These are phyloP conservation scores for Umimayanthus kanabou DNA, from an alignment of 92 coral and sea anemone genomes.

Conservation along the genomic window DNA sequence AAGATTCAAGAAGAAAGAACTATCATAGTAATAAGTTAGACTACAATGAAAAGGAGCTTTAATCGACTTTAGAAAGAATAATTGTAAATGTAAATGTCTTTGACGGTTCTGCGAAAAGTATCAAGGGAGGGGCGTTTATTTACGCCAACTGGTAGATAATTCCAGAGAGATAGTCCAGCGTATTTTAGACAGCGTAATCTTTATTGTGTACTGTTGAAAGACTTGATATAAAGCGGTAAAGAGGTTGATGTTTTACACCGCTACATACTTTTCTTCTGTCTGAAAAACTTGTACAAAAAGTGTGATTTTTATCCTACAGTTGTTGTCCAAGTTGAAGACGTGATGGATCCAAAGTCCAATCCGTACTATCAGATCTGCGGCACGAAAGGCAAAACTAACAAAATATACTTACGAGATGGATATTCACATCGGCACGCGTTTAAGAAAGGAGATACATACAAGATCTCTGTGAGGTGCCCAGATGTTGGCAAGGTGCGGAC, in stretches of 20 bases:
- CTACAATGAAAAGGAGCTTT: no score
- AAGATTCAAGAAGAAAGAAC: no score
- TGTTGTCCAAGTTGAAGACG: conserved; percentile 75
- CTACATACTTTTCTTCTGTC: background rate
- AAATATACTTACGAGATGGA: conserved; percentile 83
- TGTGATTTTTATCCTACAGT: conserved; percentile 31
- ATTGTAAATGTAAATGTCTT: no score
- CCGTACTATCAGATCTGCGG: conserved; percentile 83
- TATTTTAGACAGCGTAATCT: no score
- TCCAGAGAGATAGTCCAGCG: no score
- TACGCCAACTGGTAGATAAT: no score
- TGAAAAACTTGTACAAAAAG: background rate
- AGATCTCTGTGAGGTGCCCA: conserved; percentile 72
- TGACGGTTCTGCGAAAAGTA: no score
- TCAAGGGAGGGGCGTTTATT: no score
- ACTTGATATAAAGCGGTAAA: background rate
- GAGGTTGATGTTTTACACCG: background rate
- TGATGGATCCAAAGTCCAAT: conserved; percentile 74
- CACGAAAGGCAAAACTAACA: conserved; percentile 73
- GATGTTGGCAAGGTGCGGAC: conserved; percentile 79
- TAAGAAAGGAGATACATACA: conserved; percentile 77
- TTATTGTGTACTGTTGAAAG: no score
- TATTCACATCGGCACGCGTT: conserved; percentile 71
- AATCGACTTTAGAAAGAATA: no score
- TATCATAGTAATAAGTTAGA: no score